Evolutionary conservation across 2,797 vertebrate species (phyloP).

Genomic region (Acropternis orthonyx): DNA sequence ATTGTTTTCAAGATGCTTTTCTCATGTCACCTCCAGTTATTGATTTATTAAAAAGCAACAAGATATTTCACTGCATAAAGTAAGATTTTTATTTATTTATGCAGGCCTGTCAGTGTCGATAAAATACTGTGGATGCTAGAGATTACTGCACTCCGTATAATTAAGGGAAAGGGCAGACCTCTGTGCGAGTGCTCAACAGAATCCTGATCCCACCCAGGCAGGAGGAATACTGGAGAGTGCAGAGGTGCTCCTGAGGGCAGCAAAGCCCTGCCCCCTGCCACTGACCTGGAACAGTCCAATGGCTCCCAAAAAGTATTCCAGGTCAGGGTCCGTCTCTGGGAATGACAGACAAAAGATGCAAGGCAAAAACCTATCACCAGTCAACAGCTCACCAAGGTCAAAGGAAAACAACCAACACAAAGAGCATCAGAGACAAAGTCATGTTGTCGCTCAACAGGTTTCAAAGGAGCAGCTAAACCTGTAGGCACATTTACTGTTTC

Average conservation of each 20-base stretch:
- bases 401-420: neutral
- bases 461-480: accelerated
- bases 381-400: neutral
- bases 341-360: neutral
- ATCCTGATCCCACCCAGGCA: neutral
- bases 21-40: neutral
- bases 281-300: neutral
- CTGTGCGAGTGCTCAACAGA: neutral
- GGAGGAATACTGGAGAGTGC: neutral
- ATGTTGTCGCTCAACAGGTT: neutral
- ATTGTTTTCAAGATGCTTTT: neutral
- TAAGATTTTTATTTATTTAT: slow-evolving; percentile 40
- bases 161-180: slow-evolving; percentile 9
- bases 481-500: accelerated
- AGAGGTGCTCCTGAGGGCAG: neutral
- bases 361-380: neutral
- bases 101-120: slow-evolving; percentile 28
- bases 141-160: neutral
- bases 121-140: slow-evolving; percentile 15
- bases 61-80: slow-evolving; percentile 24
- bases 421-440: no score
- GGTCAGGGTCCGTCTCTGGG: accelerated
- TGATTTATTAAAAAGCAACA: slow-evolving; percentile 61
- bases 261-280: neutral
- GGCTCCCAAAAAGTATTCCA: neutral